These are phyloP conservation scores for Zaprionus inermis DNA, from an alignment of 1,140 invertebrate genomes.

Conservation along the genomic window DNA sequence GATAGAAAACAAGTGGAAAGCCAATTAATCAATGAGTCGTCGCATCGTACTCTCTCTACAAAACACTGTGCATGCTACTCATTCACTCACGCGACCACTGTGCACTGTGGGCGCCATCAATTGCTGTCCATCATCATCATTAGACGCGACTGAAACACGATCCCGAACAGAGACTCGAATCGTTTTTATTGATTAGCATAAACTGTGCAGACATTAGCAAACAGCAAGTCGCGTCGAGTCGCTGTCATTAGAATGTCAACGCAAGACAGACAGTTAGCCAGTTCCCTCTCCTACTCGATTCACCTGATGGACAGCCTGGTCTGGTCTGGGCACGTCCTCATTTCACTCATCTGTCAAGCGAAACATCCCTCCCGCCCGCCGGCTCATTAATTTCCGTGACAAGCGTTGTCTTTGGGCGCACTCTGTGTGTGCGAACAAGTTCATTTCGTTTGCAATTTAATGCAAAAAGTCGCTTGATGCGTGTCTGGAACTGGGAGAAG, in stretches of 20 bases:
- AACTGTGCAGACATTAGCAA: constrained; percentile 50
- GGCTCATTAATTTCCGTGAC: constrained; percentile 72
- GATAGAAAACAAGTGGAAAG: not conserved
- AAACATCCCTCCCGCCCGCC: not conserved
- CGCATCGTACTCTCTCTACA: too few relatives aligned
- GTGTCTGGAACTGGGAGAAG: not conserved
- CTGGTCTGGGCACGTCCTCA: not conserved
- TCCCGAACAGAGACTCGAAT: constrained; percentile 32
- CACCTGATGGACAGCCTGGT: constrained; percentile 16
- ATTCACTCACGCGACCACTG: not conserved
- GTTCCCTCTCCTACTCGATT: not conserved
- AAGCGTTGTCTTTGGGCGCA: constrained; percentile 25
- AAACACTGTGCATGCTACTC: too few relatives aligned
- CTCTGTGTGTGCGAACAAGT: constrained; percentile 59
- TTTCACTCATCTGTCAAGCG: constrained; percentile 1
- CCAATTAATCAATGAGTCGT: constrained; percentile 24
- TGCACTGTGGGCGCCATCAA: constrained; percentile 55
- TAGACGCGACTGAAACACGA: constrained; percentile 43
- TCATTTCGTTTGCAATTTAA: constrained; percentile 72
- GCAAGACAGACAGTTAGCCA: constrained; percentile 41
- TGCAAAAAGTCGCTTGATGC: constrained; percentile 43
- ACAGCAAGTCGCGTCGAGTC: constrained; percentile 63
- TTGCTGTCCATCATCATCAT: constrained; percentile 53
- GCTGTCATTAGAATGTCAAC: constrained; percentile 75
- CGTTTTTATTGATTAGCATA: constrained; percentile 73